Conservation (phyloP, 2,797 vertebrate genomes). For the Oophaga sylvatica region DNA sequence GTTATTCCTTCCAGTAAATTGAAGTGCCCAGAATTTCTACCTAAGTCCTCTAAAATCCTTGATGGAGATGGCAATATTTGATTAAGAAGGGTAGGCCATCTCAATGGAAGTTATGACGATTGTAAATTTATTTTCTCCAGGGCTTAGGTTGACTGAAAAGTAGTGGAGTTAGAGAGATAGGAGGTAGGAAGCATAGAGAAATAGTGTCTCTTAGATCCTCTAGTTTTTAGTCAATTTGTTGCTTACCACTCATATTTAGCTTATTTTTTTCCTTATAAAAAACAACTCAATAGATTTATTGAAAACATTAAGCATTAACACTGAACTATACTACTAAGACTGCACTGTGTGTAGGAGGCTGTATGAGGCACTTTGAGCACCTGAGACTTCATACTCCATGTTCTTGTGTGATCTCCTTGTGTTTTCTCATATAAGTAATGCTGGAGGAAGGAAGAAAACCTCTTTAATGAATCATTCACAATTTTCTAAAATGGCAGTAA, state of each 20-base stretch:
- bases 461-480: too few relatives aligned
- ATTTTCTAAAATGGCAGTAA: too few relatives aligned
- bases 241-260: slow-evolving; percentile 29
- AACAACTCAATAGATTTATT: slow-evolving; percentile 16
- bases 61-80: slow-evolving; percentile 46
- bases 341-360: neutral
- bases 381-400: neutral
- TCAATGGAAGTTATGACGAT: slow-evolving; percentile 37
- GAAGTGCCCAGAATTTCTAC: slow-evolving; percentile 49
- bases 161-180: slow-evolving; percentile 38
- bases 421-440: too few relatives aligned
- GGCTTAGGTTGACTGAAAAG: slow-evolving; percentile 6
- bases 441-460: neutral
- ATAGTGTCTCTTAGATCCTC: slow-evolving; percentile 31
- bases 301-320: neutral
- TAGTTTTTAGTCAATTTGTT: slow-evolving; percentile 22
- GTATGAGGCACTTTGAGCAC: neutral
- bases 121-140: slow-evolving; percentile 44
- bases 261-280: slow-evolving; percentile 39
- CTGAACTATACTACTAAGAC: neutral
- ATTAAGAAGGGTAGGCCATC: slow-evolving; percentile 49
- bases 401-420: neutral
- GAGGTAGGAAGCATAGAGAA: slow-evolving; percentile 16
- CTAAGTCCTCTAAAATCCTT: slow-evolving; percentile 57
- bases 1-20: slow-evolving; percentile 52